A percentile compares a stretch with the other conserved stretches of the same genome.
These are phyloP conservation scores for Brachionus asplanchnoidis DNA, from an alignment of 1,140 invertebrate species.

Conservation along the genomic window DNA sequence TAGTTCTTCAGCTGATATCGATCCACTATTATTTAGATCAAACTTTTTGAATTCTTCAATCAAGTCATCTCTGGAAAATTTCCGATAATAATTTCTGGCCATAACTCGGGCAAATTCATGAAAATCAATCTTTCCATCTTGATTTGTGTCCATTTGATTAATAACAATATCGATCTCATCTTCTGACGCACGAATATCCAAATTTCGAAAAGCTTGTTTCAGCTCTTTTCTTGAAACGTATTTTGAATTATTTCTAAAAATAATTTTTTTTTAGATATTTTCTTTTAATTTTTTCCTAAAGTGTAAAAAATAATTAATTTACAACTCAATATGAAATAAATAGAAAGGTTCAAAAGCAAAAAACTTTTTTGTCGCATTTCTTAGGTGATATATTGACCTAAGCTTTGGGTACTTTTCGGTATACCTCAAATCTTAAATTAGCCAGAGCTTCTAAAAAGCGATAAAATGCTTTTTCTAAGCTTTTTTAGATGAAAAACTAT, in stretches of 20 bases:
- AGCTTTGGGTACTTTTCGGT: no score
- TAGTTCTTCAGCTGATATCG: slow-evolving; percentile 28
- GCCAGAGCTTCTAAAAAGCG: no score
- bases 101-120: slow-evolving; percentile 15
- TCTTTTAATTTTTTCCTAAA: no score
- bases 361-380: no score
- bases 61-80: neutral
- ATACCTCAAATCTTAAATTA: no score
- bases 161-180: slow-evolving; percentile 24
- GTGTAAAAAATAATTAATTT: no score
- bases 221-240: neutral
- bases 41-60: slow-evolving; percentile 18
- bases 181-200: slow-evolving; percentile 31
- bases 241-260: slow-evolving; percentile 1
- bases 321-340: no score
- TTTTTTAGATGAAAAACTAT: no score
- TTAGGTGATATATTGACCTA: no score
- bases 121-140: slow-evolving; percentile 31
- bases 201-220: neutral
- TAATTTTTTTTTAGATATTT: neutral
- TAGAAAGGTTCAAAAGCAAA: no score
- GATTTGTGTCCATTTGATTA: slow-evolving; percentile 39
- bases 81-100: slow-evolving; percentile 32
- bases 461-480: no score
- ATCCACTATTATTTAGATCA: slow-evolving; percentile 26